Conservation (phyloP, 1,140 invertebrate genomes). For the Holcopasites calliopsidis region DNA sequence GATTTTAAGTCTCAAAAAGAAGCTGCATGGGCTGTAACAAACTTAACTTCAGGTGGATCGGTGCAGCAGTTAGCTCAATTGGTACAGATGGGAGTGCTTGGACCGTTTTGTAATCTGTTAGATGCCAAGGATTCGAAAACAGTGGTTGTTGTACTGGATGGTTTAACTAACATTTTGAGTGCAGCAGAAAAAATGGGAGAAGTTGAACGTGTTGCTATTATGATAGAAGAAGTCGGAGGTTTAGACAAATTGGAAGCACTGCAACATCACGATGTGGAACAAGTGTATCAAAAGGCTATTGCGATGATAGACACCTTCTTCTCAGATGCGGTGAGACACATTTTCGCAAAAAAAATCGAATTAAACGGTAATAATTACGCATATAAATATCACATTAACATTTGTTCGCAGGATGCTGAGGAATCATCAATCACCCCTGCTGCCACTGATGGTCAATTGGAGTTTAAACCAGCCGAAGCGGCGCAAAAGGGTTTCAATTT, state of each 20-base stretch:
- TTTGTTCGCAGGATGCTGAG: conserved; percentile 56
- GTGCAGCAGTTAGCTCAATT: conserved; percentile 84
- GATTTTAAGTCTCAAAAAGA: conserved; percentile 90
- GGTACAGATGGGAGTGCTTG: conserved; percentile 81
- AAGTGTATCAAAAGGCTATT: conserved; percentile 91
- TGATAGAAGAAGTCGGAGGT: conserved; percentile 84
- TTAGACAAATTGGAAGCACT: conserved; percentile 88
- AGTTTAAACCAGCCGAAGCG: conserved; percentile 66
- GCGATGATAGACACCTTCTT: conserved; percentile 93
- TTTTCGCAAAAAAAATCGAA: background rate
- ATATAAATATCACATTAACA: background rate
- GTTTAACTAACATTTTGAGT: conserved; percentile 83
- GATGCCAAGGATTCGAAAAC: conserved; percentile 83
- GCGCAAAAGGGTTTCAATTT: conserved; percentile 41
- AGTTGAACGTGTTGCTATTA: conserved; percentile 78
- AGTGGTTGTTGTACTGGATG: conserved; percentile 83
- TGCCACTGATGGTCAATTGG: conserved; percentile 60
- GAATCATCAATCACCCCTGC: conserved; percentile 49
- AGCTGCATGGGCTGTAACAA: conserved; percentile 90
- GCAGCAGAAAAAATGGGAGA: conserved; percentile 80
- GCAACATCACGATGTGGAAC: conserved; percentile 87
- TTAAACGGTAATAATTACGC: background rate
- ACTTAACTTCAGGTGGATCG: conserved; percentile 88
- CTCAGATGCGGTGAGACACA: conserved; percentile 79
- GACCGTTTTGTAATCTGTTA: conserved; percentile 78